Percentiles rank a stretch among this genome's conserved stretches.
phyloP scores from a whole-genome alignment of 2,113 vertebrate species.

The Scomber scombrus region DNA sequence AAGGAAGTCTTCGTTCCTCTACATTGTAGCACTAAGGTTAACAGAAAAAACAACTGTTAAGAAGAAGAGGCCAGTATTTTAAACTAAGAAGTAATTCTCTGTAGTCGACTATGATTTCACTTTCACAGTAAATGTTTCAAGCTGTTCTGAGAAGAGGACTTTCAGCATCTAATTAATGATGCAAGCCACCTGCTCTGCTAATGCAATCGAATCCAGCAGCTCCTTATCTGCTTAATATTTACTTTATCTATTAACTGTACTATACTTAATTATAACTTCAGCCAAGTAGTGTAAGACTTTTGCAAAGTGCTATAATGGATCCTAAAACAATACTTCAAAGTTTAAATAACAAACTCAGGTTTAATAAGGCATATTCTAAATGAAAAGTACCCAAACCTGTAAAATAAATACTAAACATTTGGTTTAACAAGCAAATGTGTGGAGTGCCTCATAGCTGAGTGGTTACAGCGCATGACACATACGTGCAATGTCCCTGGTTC shows the following conservation, averaged over 20 bases:
- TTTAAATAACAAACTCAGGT: conserved; percentile 1
- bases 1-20: background rate
- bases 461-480: too few species aligned
- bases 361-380: conserved; percentile 1
- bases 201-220: too few species aligned
- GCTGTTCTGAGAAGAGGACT: background rate
- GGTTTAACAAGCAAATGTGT: background rate
- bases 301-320: background rate
- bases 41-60: background rate
- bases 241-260: too few species aligned
- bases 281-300: background rate
- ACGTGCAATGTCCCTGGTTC: too few species aligned
- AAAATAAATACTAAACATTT: conserved; percentile 29
- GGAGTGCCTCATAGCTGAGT: too few species aligned
- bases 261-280: background rate
- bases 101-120: background rate
- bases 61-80: background rate
- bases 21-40: background rate
- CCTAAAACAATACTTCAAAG: background rate
- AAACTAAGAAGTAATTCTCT: background rate
- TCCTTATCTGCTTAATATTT: too few species aligned
- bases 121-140: background rate
- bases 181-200: too few species aligned
- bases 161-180: background rate
- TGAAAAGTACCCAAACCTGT: background rate